Percentiles rank a stretch among this genome's conserved stretches.
Evolutionary conservation across 2,113 vertebrate genomes (phyloP).

Genomic region (Perognathus longimembris): DNA sequence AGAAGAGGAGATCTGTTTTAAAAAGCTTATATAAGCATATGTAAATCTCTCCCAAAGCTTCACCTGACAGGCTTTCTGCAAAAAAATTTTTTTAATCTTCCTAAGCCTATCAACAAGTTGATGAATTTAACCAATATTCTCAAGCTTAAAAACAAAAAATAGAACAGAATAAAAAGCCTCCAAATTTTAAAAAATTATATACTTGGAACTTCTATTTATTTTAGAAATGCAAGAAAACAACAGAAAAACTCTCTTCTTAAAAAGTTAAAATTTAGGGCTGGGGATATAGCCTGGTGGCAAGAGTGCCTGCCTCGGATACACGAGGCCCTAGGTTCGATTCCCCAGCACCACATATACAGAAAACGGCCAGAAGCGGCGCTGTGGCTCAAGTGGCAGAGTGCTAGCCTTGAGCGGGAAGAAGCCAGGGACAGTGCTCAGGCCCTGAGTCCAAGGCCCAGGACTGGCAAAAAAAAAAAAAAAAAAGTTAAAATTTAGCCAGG

Average conservation of each 20-base stretch:
- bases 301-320: no score
- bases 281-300: no score
- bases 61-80: neutral
- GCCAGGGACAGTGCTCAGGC: no score
- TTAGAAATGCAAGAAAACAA: neutral
- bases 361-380: no score
- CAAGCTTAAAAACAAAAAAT: neutral
- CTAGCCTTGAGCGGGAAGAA: no score
- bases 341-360: no score
- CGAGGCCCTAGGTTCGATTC: no score
- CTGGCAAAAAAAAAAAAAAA: neutral
- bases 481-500: neutral
- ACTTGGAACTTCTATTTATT: neutral
- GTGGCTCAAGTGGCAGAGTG: no score
- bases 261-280: neutral
- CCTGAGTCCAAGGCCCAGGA: no score
- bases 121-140: neutral
- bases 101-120: neutral
- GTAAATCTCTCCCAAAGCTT: neutral
- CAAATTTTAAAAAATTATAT: constrained; percentile 16
- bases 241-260: neutral
- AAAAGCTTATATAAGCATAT: neutral
- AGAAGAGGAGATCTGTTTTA: neutral
- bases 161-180: neutral
- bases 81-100: neutral